Base-by-base conservation (phyloP, 2,113 vertebrate genomes). In the Megatriorchis doriae region DNA sequence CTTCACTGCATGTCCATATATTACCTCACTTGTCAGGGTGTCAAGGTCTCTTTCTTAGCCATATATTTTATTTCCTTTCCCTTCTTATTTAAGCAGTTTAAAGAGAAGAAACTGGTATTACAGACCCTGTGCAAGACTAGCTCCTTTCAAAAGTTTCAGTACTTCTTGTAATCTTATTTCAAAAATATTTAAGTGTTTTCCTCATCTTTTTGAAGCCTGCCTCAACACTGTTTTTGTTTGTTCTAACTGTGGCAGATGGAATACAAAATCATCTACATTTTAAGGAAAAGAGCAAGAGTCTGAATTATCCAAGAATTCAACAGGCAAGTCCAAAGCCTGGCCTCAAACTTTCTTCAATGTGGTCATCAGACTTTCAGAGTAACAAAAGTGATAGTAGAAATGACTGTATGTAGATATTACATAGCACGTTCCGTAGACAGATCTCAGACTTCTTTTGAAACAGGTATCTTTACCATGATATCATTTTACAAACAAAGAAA, bases 11-110 rank as follows among this genome's bases (percentile, higher is more conserved):
- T 45, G 20, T n/a, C 42, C 21, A 34, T n/a, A 8, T 40, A 70
- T 65, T 45, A 27, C 7, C 20, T 74, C 2, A 3, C 9, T 70
- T 3, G 1, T 52, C 1, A 1, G 13, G 12, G 23, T 48, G 11
- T 31, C 10, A 3, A 23, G 31, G 7, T 18, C 6, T 52, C 17
- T 61, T 78, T 73, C 38, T 84, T 78, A 36, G 13, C 31, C 47
- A 45, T 21, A 4, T 27, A 38, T 47, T 94, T 52, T 73, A 23
- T 83, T 86, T 84, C 1, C 65, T 89, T 94, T 78, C 27, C 34
- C 3, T 83, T 91, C 31, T 81, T 4, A 29, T 74, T 77, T 93
- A 93, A 81, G 18, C 6, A 48, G 12, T 13, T 90, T n/a, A 74
- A 90, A 81, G 16, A 29, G 29, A 72, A 84, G 38, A 66, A 83